These are phyloP conservation scores for Ellobium chinense DNA, from an alignment of 2,888 invertebrate genomes.

Conservation along the genomic window DNA sequence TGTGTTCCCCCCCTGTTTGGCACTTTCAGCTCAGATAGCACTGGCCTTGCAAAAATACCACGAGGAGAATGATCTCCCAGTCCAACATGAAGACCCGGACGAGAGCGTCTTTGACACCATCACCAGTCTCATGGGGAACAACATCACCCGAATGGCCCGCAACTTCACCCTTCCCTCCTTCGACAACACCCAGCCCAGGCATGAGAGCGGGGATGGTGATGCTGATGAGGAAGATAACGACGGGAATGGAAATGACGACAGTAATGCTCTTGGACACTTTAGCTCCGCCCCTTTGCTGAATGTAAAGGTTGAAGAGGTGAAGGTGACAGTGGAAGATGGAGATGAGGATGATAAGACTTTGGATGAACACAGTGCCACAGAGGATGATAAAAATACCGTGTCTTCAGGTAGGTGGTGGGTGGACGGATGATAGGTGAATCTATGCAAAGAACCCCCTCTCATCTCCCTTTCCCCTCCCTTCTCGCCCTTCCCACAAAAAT, in stretches of 20 bases:
- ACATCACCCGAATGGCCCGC: constrained; percentile 46
- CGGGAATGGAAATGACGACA: constrained; percentile 20
- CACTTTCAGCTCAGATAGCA: constrained; percentile 64
- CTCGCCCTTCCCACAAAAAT: too few species aligned
- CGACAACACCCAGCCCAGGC: neutral
- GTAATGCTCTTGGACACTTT: neutral
- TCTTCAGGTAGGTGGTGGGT: neutral
- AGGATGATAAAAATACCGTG: neutral
- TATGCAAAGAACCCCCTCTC: too few species aligned
- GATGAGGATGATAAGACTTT: neutral
- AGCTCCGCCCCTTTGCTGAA: neutral
- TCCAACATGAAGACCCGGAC: constrained; percentile 60
- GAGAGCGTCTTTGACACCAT: constrained; percentile 71
- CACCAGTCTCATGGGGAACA: constrained; percentile 65
- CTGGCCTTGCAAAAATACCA: constrained; percentile 65
- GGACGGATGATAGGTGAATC: too few species aligned
- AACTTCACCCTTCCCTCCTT: neutral
- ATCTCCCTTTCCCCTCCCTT: too few species aligned
- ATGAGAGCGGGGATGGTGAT: neutral
- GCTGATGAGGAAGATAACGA: neutral
- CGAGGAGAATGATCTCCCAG: constrained; percentile 52
- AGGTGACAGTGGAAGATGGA: neutral
- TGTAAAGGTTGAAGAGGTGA: neutral
- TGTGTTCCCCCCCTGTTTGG: too few species aligned
- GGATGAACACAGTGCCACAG: constrained; percentile 3